Percentiles rank a stretch among this genome's conserved stretches.
Evolutionary conservation across 1,140 invertebrate genomes (phyloP).

Genomic region (Capitella teleta): DNA sequence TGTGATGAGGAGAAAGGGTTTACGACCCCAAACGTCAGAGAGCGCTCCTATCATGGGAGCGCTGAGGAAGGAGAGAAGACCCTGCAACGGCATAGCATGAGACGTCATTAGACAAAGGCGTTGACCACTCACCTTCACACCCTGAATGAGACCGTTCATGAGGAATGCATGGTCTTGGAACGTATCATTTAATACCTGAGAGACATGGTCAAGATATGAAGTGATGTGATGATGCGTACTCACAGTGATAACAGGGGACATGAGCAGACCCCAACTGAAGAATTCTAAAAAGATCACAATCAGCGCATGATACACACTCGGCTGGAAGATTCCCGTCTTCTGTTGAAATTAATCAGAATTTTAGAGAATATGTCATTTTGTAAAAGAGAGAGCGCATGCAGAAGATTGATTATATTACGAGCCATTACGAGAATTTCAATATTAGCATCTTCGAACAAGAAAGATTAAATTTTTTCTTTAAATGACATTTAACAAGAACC

Average conservation of each 20-base stretch:
- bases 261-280: conserved; percentile 97
- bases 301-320: conserved; percentile 92
- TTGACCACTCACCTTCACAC: conserved; percentile 74
- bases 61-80: conserved; percentile 90
- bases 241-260: conserved; percentile 94
- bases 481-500: no score
- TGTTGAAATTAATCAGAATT: neutral
- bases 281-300: conserved; percentile 99
- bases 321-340: conserved; percentile 42
- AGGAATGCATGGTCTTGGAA: conserved; percentile 98
- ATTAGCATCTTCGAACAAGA: no score
- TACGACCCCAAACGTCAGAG: conserved; percentile 95
- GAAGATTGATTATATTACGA: no score
- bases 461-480: no score
- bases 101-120: conserved; percentile 5
- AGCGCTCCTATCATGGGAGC: conserved; percentile 93
- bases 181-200: conserved; percentile 80
- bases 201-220: conserved; percentile 15
- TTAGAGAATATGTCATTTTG: no score
- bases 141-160: conserved; percentile 99
- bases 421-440: no score
- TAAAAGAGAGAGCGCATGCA: no score
- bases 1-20: conserved; percentile 94
- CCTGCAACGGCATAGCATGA: conserved; percentile 49
- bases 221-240: conserved; percentile 29